Base-by-base conservation (phyloP, 2,113 vertebrate species). In the Dromaius novaehollandiae region DNA sequence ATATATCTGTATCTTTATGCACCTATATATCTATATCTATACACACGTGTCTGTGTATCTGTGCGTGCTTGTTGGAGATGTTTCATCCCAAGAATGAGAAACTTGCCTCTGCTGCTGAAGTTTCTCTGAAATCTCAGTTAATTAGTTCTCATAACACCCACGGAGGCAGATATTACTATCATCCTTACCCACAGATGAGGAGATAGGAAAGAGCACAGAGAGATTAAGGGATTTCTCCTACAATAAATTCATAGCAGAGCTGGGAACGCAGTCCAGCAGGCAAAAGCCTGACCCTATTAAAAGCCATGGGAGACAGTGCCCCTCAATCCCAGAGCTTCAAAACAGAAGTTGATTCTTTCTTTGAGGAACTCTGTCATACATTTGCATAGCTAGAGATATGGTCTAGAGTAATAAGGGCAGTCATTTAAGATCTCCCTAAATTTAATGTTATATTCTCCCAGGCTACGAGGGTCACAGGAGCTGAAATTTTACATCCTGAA, bases 201-300 rank as follows among this genome's bases (percentile, higher is more conserved):
- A 93, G 82, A 94, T 83, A 94, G 42, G 55, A 83, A 90, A 86
- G 21, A 88, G 38, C 44, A 34, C 9, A 60, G 78, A 70, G 89
- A 94, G 93, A 95, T 97, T 95, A 96, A 95, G 68, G 87, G 85
- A 94, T 95, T 97, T 95, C 87, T 86, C 42, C 42, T 64, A 65
- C 61, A 93, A 68, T n/a, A 88, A 89, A 78, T 88, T 94, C 84
- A 71, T 32, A 22, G 34, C 26, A 64, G 75, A 96, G 40, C 40
- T 83, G 71, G 79, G 85, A 95, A 94, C 90, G 89, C 6, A 4
- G 76, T 83, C 50, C 82, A 96, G 75, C 60, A 93, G 82, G n/a
- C 71, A 78, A 94, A 97, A 86, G 80, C 48, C 55, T 88, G 91
- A 51, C 87, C 50, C 71, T 50, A 90, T 95, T 96, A 95, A 95